Conservation (phyloP, 2,797 vertebrate species). For the Sebastes hubbsi region DNA sequence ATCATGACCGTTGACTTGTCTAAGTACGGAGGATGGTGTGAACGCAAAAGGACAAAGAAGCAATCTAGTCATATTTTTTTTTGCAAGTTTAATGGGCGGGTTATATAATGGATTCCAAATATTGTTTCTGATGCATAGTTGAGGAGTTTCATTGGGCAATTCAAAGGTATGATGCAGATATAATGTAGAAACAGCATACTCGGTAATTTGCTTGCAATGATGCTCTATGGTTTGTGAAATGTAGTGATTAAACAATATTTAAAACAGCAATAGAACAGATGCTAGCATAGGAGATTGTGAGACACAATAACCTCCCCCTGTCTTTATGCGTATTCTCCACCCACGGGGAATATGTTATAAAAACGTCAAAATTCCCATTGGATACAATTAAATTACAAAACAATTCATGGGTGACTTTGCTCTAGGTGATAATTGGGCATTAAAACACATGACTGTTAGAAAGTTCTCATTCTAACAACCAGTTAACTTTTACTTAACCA, state of each 20-base stretch:
- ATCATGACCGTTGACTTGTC: background rate
- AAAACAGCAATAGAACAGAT: constrained; percentile 12
- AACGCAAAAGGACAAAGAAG: constrained; percentile 3
- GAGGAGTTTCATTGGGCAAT: constrained; percentile 7
- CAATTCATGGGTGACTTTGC: background rate
- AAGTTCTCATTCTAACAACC: background rate
- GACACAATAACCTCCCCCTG: background rate
- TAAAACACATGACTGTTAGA: background rate
- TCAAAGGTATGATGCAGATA: background rate
- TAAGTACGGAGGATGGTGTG: background rate
- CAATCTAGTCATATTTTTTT: background rate
- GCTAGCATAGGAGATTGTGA: background rate
- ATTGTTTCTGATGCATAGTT: background rate
- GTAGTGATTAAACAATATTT: constrained; percentile 5
- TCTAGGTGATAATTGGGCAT: background rate
- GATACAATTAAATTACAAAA: background rate
- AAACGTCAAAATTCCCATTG: background rate
- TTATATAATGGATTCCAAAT: background rate
- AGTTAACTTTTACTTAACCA: background rate
- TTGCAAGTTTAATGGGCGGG: background rate
- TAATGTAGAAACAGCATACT: background rate
- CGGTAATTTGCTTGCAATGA: constrained; percentile 5
- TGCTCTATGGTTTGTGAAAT: constrained; percentile 7
- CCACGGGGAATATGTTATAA: background rate
- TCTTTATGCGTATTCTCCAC: background rate